phyloP scores from a whole-genome alignment of 1,140 invertebrate species.

The Ceratina japonica region DNA sequence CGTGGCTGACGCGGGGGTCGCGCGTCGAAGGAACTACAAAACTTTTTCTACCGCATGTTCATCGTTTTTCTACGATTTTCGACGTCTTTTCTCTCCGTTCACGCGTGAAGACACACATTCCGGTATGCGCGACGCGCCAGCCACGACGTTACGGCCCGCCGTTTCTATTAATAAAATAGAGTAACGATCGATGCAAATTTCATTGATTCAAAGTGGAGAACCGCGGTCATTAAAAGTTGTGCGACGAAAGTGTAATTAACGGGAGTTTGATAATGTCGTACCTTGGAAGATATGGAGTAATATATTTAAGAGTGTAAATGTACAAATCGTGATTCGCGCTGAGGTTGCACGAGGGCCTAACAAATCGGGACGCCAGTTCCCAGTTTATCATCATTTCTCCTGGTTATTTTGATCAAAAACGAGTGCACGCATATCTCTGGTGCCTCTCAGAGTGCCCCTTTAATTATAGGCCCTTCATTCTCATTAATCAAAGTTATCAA shows the following conservation, averaged over 20 bases:
- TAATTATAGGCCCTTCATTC: too few species aligned
- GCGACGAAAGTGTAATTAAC: slow-evolving; percentile 50
- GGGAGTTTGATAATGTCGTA: slow-evolving; percentile 40
- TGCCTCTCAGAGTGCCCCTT: too few species aligned
- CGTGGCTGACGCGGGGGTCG: not conserved
- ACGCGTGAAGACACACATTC: not conserved
- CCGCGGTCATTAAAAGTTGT: slow-evolving; percentile 4
- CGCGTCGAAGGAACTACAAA: not conserved
- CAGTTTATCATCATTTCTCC: slow-evolving; percentile 5
- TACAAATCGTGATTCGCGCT: slow-evolving; percentile 57
- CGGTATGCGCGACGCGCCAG: not conserved
- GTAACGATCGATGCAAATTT: too few species aligned
- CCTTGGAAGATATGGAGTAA: not conserved
- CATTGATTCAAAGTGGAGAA: not conserved
- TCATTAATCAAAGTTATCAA: too few species aligned
- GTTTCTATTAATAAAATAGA: too few species aligned
- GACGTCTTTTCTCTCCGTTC: slow-evolving; percentile 6
- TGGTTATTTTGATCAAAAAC: not conserved
- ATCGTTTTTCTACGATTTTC: slow-evolving; percentile 44
- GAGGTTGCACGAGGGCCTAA: slow-evolving; percentile 62
- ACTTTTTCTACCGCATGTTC: slow-evolving; percentile 36
- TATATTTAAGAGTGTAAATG: slow-evolving; percentile 27
- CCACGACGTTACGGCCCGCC: too few species aligned
- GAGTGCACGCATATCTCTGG: not conserved
- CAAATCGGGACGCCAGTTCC: slow-evolving; percentile 33